Evolutionary conservation across 2,797 vertebrate genomes (phyloP), one percentile per base, ranked within the genome.

Genomic region (Falco concolor): DNA sequence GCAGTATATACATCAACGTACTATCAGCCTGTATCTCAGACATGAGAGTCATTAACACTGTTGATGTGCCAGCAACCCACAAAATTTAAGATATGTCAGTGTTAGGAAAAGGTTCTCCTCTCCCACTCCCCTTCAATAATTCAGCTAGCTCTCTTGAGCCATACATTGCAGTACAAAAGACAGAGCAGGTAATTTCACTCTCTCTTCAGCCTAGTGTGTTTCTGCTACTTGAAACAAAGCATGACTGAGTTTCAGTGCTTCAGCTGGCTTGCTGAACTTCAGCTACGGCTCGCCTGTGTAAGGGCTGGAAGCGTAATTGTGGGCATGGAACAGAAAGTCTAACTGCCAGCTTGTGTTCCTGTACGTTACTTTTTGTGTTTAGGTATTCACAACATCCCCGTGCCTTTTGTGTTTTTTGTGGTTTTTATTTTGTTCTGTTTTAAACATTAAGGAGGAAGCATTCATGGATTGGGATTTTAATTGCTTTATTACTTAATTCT

Each of bases 251-350:
- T 19, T 24, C 49, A 13, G 40, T 22, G 25, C 50, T 53, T 87
- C 54, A 53, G n/a, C n/a, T 34, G 23, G 30, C 56, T 44, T 53
- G 24, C 23, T 34, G 34, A 69, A 23, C 61, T 49, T 54, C 32
- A 27, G 54, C 50, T 36, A 1, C 10, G 6, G 2, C 17, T 64
- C 0, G 3, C 28, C 21, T 8, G 2, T 15, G 34, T 22, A 9
- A 59, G 22, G 67, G 10, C 50, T 23, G 54, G 40, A n/a, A n/a
- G 40, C 24, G 1, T 28, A 24, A 22, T 10, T 2, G 0, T 5
- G 49, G 67, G 5, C 2, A 5, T 4, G 17, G 42, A 36, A 17
- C 27, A 47, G 45, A 24, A 50, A 42, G 20, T 38, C 13, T 52
- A 65, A 30, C 20, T 34, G 6, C 38, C 64, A 28, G 22, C 59